A percentile compares a stretch with the other conserved stretches of the same genome.
Conservation (phyloP, 2,113 vertebrate genomes). For the Columba janthina region DNA sequence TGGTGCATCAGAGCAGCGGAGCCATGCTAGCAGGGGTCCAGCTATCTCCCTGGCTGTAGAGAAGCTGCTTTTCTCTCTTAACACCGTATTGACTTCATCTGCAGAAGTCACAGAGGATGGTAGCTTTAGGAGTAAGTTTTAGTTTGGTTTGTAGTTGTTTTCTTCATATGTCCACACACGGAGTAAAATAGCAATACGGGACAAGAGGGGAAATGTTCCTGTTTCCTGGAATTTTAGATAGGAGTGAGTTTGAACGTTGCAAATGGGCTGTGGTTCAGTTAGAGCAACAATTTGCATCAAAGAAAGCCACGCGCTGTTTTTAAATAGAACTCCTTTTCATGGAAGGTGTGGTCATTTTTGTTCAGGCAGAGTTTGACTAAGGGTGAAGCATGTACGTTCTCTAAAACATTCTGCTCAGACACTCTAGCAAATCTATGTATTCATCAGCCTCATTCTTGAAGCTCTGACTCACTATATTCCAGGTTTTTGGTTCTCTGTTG, state of each 20-base stretch:
- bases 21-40: fast-evolving
- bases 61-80: background rate
- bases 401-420: background rate
- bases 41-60: background rate
- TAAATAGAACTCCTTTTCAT: conserved; percentile 56
- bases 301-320: conserved; percentile 20
- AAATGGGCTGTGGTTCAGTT: background rate
- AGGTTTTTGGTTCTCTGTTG: background rate
- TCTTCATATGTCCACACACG: background rate
- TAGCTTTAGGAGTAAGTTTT: background rate
- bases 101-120: background rate
- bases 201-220: background rate
- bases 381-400: background rate
- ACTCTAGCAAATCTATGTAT: background rate
- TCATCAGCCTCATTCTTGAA: conserved; percentile 30
- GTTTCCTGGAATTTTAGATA: background rate
- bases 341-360: conserved; percentile 55
- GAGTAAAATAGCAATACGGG: background rate
- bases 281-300: conserved; percentile 15
- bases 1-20: fast-evolving
- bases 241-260: background rate
- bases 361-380: conserved; percentile 7
- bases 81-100: background rate
- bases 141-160: background rate
- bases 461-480: conserved; percentile 24